Conservation (phyloP, 1,140 invertebrate genomes). For the Euwallacea fornicatus region DNA sequence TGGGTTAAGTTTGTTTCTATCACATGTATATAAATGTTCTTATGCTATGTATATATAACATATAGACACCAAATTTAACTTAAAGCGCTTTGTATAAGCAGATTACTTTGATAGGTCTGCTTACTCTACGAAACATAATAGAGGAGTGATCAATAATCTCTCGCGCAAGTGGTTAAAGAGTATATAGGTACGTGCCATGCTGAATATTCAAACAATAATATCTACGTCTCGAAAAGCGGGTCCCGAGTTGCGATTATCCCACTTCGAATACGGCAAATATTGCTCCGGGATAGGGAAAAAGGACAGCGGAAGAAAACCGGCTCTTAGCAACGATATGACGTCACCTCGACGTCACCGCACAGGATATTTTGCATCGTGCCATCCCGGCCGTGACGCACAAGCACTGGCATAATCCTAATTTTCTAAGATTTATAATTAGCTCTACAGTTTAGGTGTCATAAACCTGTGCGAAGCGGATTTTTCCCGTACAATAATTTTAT, state of each 20-base stretch:
- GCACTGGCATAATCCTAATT: slow-evolving; percentile 17
- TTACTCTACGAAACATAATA: too few relatives aligned
- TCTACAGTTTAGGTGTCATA: slow-evolving; percentile 20
- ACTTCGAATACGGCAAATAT: neutral
- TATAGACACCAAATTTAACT: too few relatives aligned
- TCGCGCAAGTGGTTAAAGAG: too few relatives aligned
- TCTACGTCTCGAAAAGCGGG: neutral
- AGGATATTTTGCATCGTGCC: slow-evolving; percentile 19
- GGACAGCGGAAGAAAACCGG: slow-evolving; percentile 1
- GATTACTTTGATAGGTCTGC: too few relatives aligned
- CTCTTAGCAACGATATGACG: slow-evolving; percentile 27
- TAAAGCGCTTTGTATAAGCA: too few relatives aligned
- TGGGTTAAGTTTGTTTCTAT: too few relatives aligned
- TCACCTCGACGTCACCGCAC: slow-evolving; percentile 24
- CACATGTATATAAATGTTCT: too few relatives aligned
- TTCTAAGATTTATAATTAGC: slow-evolving; percentile 31
- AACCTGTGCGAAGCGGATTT: slow-evolving; percentile 24
- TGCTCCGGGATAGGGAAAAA: neutral
- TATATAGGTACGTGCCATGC: too few relatives aligned
- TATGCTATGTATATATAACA: too few relatives aligned
- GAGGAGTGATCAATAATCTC: too few relatives aligned
- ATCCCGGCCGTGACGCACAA: slow-evolving; percentile 18
- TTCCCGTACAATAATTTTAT: slow-evolving; percentile 21
- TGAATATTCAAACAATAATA: neutral
- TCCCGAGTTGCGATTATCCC: neutral